These are phyloP conservation scores for Hirundichthys speculiger DNA, from an alignment of 2,113 vertebrate species.

Conservation along the genomic window DNA sequence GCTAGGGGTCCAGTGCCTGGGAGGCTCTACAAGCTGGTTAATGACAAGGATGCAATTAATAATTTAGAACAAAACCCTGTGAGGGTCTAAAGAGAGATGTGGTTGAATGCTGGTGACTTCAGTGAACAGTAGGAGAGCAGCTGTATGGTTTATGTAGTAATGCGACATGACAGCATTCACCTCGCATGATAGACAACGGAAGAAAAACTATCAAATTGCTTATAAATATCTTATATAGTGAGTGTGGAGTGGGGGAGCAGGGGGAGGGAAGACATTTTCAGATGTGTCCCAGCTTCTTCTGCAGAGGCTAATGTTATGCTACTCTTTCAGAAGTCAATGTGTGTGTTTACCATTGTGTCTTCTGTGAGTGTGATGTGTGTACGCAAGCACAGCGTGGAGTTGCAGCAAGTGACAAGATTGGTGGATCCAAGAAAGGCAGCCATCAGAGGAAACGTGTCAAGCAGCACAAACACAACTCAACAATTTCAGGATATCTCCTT, in stretches of 20 bases:
- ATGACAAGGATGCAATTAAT: slow-evolving; percentile 65
- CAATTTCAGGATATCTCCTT: background rate
- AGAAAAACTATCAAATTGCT: slow-evolving; percentile 76
- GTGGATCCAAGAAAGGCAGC: slow-evolving; percentile 20
- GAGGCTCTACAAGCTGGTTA: slow-evolving; percentile 47
- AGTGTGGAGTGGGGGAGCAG: slow-evolving; percentile 26
- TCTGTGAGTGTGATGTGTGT: slow-evolving; percentile 13
- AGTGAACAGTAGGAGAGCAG: slow-evolving; percentile 43
- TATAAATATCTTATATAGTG: slow-evolving; percentile 77
- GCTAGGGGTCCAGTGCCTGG: slow-evolving; percentile 11
- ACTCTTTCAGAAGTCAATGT: slow-evolving; percentile 28
- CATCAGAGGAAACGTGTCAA: slow-evolving; percentile 3
- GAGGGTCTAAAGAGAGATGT: slow-evolving; percentile 51
- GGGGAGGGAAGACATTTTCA: slow-evolving; percentile 28
- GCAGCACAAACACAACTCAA: slow-evolving; percentile 9
- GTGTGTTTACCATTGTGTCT: slow-evolving; percentile 21
- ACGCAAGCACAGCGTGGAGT: background rate
- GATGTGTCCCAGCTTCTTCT: slow-evolving; percentile 39
- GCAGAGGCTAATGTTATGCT: slow-evolving; percentile 49
- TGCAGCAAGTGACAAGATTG: slow-evolving; percentile 8
- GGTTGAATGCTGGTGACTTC: slow-evolving; percentile 28
- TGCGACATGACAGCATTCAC: slow-evolving; percentile 75
- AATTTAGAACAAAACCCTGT: slow-evolving; percentile 61
- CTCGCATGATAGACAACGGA: slow-evolving; percentile 73
- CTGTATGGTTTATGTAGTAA: slow-evolving; percentile 58